Evolutionary conservation across 2,113 vertebrate genomes (phyloP), one percentile per base, ranked within the genome.

Genomic region (Mugil cephalus): DNA sequence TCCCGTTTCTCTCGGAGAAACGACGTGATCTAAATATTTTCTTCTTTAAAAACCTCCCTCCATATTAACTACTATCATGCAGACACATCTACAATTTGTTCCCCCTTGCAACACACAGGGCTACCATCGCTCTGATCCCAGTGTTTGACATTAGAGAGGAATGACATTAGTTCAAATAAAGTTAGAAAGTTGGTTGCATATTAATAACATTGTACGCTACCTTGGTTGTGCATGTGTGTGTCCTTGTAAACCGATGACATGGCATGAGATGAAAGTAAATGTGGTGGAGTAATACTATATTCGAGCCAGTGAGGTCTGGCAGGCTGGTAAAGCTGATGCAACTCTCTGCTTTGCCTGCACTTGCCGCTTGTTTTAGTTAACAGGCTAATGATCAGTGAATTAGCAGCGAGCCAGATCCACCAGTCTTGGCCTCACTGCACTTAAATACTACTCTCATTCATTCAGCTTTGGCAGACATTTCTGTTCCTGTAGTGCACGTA

Each of bases 61-160:
- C 43, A 19, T 46, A 77, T 61, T 48, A 35, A 21, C 48, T 58
- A n/a, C n/a, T 46, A 63, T 62, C 81, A 82, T 91, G 87, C 64
- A 58, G 71, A 75, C 55, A 46, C 51, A 54, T 77, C 63, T 77
- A 87, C 58, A 84, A 62, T 75, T 61, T 79, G 56, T 81, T 79
- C 51, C 58, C n/a, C 70, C 0, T 53, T 75, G 39, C 62, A 82
- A 78, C 45, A 80, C 62, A 73, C 80, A 85, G 60, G 79, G 63
- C 36, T 61, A 45, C 43, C 19, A 61, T 51, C 35, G 8, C 43
- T 68, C 36, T 9, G 67, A 19, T 51, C 0, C 68, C 52, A 67
- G 55, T 73, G 63, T 55, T 53, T 36, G 64, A 68, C 71, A 39
- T 10, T 5, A 54, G 30, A 40, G 38, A 58, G 42, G 19, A 69